These are phyloP conservation scores for Drosophila rufa DNA, from an alignment of 1,140 invertebrate species.

Conservation along the genomic window DNA sequence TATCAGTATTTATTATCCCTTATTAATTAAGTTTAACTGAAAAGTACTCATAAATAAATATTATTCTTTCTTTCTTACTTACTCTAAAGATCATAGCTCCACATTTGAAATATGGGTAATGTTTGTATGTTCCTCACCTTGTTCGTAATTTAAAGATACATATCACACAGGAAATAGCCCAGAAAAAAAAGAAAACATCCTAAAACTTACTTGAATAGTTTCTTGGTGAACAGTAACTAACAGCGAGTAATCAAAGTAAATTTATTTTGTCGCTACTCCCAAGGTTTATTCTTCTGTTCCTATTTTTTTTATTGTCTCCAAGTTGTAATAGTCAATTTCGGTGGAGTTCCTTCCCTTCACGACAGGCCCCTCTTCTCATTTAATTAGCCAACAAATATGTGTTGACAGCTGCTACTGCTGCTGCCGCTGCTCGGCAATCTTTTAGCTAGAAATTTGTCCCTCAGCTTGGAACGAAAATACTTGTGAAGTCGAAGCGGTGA, in stretches of 20 bases:
- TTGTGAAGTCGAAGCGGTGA: conserved; percentile 35
- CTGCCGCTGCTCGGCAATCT: conserved; percentile 58
- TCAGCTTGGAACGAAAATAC: conserved; percentile 54
- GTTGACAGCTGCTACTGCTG: conserved; percentile 54
- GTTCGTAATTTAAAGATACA: neutral
- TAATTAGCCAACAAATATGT: conserved; percentile 49
- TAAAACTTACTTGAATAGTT: conserved; percentile 24
- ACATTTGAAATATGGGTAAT: neutral
- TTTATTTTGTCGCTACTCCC: conserved; percentile 28
- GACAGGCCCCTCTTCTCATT: conserved; percentile 17
- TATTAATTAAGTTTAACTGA: neutral
- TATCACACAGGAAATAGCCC: conserved; percentile 29
- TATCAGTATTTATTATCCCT: too few relatives aligned
- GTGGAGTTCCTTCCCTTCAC: conserved; percentile 12
- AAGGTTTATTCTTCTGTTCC: conserved; percentile 7
- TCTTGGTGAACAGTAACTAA: conserved; percentile 27
- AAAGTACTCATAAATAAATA: neutral
- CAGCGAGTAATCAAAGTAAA: conserved; percentile 32
- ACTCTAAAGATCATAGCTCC: neutral
- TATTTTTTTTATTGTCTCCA: neutral
- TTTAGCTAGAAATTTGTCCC: conserved; percentile 70
- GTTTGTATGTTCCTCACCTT: neutral
- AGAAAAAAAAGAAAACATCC: conserved; percentile 1
- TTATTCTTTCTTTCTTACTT: neutral
- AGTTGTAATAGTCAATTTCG: conserved; percentile 42